These are phyloP conservation scores for Budorcas taxicolor DNA, from an alignment of 2,113 vertebrate species.

Conservation along the genomic window DNA sequence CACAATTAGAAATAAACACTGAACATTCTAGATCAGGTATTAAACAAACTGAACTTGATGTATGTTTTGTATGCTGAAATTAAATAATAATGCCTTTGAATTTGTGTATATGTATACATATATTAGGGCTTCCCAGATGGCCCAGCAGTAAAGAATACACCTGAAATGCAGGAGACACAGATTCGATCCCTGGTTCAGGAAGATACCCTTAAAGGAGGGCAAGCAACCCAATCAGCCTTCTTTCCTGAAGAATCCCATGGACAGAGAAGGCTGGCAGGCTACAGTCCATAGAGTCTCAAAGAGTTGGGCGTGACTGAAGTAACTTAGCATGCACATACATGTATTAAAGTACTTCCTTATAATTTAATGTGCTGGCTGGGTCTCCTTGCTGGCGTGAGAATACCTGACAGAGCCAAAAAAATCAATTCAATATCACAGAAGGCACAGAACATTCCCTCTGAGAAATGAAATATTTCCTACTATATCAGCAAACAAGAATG, in stretches of 20 bases:
- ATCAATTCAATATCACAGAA: not conserved
- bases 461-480: not conserved
- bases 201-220: not conserved
- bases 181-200: not conserved
- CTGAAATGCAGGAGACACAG: not conserved
- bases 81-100: not conserved
- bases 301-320: not conserved
- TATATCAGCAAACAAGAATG: not conserved
- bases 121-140: not conserved
- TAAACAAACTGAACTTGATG: not conserved
- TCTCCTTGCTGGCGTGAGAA: not conserved
- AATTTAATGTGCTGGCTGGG: not conserved
- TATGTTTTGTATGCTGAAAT: not conserved
- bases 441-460: not conserved
- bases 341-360: not conserved
- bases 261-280: not conserved
- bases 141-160: not conserved
- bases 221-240: not conserved
- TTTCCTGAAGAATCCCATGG: not conserved
- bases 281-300: not conserved
- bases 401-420: not conserved
- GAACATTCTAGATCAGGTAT: not conserved
- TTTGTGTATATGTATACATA: not conserved
- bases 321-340: not conserved
- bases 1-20: not conserved